Conservation (phyloP, 2,113 vertebrate species). For the Heterocephalus glaber region DNA sequence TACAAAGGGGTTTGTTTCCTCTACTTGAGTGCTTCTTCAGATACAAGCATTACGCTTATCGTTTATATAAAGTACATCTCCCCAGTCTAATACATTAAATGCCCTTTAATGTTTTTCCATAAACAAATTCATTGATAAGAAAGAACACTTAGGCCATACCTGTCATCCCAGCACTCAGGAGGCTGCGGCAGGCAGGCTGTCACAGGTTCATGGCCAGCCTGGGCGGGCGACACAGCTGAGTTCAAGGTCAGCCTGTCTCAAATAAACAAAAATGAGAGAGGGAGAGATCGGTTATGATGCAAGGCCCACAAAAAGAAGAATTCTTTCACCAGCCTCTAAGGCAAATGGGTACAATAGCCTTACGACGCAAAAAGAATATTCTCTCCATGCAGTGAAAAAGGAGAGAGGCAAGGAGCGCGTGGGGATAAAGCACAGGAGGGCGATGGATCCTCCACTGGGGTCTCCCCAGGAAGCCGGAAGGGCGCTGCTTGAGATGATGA, state of each 20-base stretch:
- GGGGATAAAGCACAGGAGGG: neutral
- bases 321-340: neutral
- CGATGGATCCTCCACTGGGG: accelerated
- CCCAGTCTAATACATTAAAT: neutral
- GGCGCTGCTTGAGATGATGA: neutral
- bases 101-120: neutral
- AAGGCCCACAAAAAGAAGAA: neutral
- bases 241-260: too few species aligned
- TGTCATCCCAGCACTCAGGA: too few species aligned
- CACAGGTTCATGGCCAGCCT: too few species aligned
- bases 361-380: neutral
- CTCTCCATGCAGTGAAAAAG: too few species aligned
- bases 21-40: neutral
- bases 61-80: neutral
- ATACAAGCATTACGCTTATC: neutral
- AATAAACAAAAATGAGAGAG: too few species aligned
- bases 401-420: neutral
- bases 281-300: too few species aligned
- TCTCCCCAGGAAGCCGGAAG: neutral
- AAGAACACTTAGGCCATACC: neutral
- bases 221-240: too few species aligned
- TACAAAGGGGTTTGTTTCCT: neutral
- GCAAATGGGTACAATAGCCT: neutral
- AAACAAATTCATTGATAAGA: neutral
- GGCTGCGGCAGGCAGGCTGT: too few species aligned